Evolutionary conservation across 2,113 vertebrate species (phyloP), one percentile per base, ranked within the genome.

Genomic region (Phalacrocorax aristotelis): DNA sequence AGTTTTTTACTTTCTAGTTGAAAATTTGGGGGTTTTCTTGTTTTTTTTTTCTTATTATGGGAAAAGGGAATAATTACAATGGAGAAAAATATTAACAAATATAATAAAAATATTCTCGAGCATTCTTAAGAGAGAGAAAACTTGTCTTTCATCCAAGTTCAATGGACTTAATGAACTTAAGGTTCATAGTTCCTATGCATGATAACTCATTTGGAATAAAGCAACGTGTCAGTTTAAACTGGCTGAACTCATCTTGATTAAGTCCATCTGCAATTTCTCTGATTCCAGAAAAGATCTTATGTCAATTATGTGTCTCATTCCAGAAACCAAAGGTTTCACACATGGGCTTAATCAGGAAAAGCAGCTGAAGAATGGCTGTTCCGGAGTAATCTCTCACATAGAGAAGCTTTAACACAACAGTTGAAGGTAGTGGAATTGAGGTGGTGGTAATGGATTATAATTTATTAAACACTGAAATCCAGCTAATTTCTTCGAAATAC

Each of bases 1-100:
- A 10, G 20, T 82, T 23, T 58, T 52, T 7, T 68, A 62, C 69
- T 69, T 93, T 79, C 48, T 64, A 46, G 17, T 9, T 75, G 18
- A 68, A 76, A 55, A 21, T 20, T 18, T 51, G 55, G 4, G 7
- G 0, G 0, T 1, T 71, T 69, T 30, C 2, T n/a, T 55, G 36
- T 51, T 29, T n/a, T 60, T 68, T 51, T 79, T 27, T 38, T 38
- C 1, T 58, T 72, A 70, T 58, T 5, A 29, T 42, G 18, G 2
- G 18, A 75, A 75, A 64, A 78, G 0, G 2, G 6, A 71, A 70
- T 61, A 78, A 70, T 52, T 87, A 30, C 7, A 71, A 22, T 18
- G 51, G 9, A 62, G 23, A 34, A 68, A 75, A 83, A 64, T 64
- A 42, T 66, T 75, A 36, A 19, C 10, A 78, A 49, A 62, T 2